Percentiles rank a stretch among this genome's conserved stretches.
phyloP scores from a whole-genome alignment of 2,113 vertebrate species.

The Mionectes macconnelli region DNA sequence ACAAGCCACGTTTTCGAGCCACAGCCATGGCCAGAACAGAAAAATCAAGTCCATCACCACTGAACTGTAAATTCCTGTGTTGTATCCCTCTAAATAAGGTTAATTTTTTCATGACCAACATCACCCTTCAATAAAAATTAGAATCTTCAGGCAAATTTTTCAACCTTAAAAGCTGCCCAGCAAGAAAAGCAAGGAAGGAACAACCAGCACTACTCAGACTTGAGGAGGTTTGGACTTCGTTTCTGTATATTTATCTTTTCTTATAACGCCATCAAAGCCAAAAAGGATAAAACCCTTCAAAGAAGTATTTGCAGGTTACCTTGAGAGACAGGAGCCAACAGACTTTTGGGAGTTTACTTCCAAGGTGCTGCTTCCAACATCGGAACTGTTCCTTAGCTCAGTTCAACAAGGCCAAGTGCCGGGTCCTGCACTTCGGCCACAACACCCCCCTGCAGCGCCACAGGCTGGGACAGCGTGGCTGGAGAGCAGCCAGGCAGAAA shows the following conservation, averaged over 20 bases:
- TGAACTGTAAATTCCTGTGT: not conserved
- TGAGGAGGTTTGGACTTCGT: no score
- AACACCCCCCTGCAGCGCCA: no score
- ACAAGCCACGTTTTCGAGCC: not conserved
- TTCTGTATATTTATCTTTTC: not conserved
- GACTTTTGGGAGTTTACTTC: not conserved
- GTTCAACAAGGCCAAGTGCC: no score
- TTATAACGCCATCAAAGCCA: not conserved
- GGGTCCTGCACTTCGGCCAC: no score
- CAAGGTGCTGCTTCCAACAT: not conserved
- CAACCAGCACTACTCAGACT: not conserved
- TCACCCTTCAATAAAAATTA: not conserved
- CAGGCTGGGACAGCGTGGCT: no score
- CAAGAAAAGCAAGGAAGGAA: not conserved
- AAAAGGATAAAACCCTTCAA: not conserved
- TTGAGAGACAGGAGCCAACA: not conserved
- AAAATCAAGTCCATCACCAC: not conserved
- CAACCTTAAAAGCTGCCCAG: not conserved
- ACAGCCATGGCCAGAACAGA: accelerated
- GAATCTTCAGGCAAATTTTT: not conserved
- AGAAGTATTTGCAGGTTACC: not conserved
- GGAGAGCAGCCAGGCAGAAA: no score
- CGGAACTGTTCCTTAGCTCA: not conserved
- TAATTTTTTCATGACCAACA: not conserved
- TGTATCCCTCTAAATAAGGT: not conserved